A percentile compares a stretch with the other conserved stretches of the same genome.
phyloP scores from a whole-genome alignment of 2,113 vertebrate species.

The Myrmophylax atrothorax region DNA sequence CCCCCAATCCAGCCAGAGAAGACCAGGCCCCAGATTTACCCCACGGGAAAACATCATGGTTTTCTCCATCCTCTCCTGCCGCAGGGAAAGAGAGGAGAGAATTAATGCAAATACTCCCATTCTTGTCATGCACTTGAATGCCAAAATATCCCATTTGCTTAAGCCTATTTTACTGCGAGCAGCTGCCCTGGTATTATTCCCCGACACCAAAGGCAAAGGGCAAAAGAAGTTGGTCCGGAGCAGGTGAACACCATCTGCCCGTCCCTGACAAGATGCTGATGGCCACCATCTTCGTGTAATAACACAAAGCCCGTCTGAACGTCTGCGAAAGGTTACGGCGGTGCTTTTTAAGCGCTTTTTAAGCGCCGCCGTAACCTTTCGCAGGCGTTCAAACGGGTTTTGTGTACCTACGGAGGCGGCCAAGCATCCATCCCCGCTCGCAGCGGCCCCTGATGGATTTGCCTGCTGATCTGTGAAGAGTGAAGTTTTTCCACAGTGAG shows the following conservation, averaged over 20 bases:
- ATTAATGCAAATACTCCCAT: constrained; percentile 66
- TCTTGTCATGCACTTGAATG: constrained; percentile 74
- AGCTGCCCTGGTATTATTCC: constrained; percentile 80
- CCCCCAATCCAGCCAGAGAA: not conserved
- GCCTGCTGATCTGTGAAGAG: constrained; percentile 48
- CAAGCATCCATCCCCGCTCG: not conserved
- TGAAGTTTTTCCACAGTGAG: not conserved
- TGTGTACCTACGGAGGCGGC: constrained; percentile 4
- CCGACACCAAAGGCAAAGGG: constrained; percentile 70
- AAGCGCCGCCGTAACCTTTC: constrained; percentile 45
- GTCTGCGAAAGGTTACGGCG: not conserved
- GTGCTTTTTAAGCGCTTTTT: not conserved
- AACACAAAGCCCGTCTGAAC: constrained; percentile 9
- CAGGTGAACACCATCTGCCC: constrained; percentile 84
- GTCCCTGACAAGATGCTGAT: constrained; percentile 68
- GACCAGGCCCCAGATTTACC: not conserved
- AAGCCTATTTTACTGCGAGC: constrained; percentile 76
- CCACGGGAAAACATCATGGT: not conserved
- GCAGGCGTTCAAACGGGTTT: constrained; percentile 15
- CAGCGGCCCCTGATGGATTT: constrained; percentile 31
- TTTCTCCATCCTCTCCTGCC: constrained; percentile 3
- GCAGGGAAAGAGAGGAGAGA: not conserved
- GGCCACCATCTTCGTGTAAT: constrained; percentile 56
- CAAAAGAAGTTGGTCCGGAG: constrained; percentile 73
- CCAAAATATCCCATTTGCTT: constrained; percentile 70